A percentile compares a stretch with the other conserved stretches of the same genome.
Conservation (phyloP, 1,140 invertebrate species). For the Rhagoletis zephyria region DNA sequence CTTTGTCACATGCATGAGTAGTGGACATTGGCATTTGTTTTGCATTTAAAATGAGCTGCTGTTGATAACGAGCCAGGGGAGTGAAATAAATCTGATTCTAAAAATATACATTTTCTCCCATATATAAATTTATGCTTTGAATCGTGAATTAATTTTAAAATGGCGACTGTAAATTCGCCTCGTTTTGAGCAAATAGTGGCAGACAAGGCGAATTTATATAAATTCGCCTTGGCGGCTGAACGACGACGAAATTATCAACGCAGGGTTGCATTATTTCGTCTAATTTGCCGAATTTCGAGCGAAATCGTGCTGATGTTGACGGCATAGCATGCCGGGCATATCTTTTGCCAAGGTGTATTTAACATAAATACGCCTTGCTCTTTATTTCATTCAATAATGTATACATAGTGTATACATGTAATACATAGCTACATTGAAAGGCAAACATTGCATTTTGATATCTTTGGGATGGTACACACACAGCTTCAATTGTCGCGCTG, state of each 20-base stretch:
- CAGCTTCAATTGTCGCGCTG: background rate
- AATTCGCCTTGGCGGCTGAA: too few relatives aligned
- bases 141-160: slow-evolving; percentile 35
- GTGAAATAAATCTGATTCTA: background rate
- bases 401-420: background rate
- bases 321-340: background rate
- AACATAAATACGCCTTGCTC: background rate
- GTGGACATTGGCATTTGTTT: slow-evolving; percentile 28
- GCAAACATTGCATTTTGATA: slow-evolving; percentile 5
- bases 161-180: slow-evolving; percentile 41
- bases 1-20: slow-evolving; percentile 46
- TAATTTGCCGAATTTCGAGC: background rate
- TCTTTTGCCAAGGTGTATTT: background rate
- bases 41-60: background rate
- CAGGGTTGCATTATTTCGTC: slow-evolving; percentile 36
- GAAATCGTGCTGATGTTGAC: background rate
- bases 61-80: background rate
- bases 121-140: slow-evolving; percentile 19
- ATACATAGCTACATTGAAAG: background rate
- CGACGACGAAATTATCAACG: background rate
- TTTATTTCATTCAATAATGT: background rate
- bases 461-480: background rate
- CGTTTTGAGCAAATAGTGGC: slow-evolving; percentile 1
- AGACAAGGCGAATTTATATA: background rate
- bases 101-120: background rate